Base-by-base conservation (phyloP, 2,113 vertebrate genomes). In the Anas platyrhynchos region DNA sequence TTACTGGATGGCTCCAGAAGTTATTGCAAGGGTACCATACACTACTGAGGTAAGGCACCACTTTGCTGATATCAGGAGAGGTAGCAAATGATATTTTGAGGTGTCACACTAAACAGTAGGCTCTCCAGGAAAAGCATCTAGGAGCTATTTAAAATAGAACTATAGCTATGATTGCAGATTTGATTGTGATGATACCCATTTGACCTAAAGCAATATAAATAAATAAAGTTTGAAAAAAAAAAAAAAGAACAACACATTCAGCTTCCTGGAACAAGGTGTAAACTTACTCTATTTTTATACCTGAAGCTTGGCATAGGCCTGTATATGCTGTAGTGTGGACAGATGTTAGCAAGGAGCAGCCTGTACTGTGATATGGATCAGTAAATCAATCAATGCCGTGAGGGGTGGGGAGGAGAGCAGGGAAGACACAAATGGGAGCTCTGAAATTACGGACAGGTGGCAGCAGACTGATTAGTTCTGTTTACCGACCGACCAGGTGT, bases 1-100 rank as follows among this genome's bases (percentile, higher is more conserved):
- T 12, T 99, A 99, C 93, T 99, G 99, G 99, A 99, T 99, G 99
- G 99, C 99, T 82, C 99, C 99, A 7, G 99, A 99, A 94, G 99
- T 99, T 83, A 99, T 99, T 95, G 99, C 99, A 87, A 99, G 99
- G 97, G 98, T 98, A 26, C 98, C 99, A 2, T 99, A 99, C 76
- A 98, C 99, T 48, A 99, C 99, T 0, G 99, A 99, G 99, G 99
- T 99, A 97, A 97, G 61, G 32, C 44, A 38, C 62, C 0, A 0
- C 62, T 32, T 71, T 44, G 29, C 31, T 21, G 1, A 1, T 5
- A 21, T 8, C 75, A 29, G 44, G 13, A 59, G 41, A n/a, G 56
- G n/a, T 9, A 62, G 41, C 16, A 79, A 56, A n/a, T 65, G 46
- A 13, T 25, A 3, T 15, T 56, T 46, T 48, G 17, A 52, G 18